Evolutionary conservation across 2,113 vertebrate genomes (phyloP), one percentile per base, ranked within the genome.

Genomic region (Spea bombifrons): DNA sequence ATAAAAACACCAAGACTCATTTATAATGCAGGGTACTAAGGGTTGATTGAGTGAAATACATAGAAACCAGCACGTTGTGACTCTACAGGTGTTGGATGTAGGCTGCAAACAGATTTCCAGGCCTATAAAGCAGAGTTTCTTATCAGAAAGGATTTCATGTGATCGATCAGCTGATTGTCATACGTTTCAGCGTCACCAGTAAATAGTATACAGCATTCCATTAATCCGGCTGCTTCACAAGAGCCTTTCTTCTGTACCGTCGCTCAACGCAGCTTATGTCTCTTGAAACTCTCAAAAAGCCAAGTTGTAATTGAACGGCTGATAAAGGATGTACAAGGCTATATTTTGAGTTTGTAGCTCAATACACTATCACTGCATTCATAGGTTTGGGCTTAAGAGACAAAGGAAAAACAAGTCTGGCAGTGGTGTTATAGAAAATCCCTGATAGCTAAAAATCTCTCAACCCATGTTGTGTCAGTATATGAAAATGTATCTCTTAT

Each of bases 221-320:
- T 80, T 80, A 80, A 80, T 80, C 77, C 73, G 71, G 71, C 77
- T 73, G 63, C 65, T 72, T 72, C 70, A 80, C 73, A 80, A 80
- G 77, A 80, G 77, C 66, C 73, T 80, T 80, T 80, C 77, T 44
- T 73, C 77, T 79, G 44, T 67, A 59, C 77, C 67, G 77, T 80
- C 77, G 67, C 66, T 80, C 77, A 73, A 73, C 49, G 46, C 71
- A 67, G 77, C 49, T 80, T 80, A 67, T 30, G 49, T 43, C 64
- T 80, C 71, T 73, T 43, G 52, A 80, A 73, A 65, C 50, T 64
- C 64, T 80, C 77, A 65, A 80, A 73, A 80, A 59, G 67, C 77
- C 77, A 80, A 73, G 71, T 30, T 30, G 30, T 30, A 30, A 30
- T 30, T 30, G 66, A 80, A 80, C 64, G 73, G 45, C 77, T 67